Percentiles rank a stretch among this genome's conserved stretches.
phyloP scores from a whole-genome alignment of 1,140 invertebrate genomes.

The Scaptomyza hsui region DNA sequence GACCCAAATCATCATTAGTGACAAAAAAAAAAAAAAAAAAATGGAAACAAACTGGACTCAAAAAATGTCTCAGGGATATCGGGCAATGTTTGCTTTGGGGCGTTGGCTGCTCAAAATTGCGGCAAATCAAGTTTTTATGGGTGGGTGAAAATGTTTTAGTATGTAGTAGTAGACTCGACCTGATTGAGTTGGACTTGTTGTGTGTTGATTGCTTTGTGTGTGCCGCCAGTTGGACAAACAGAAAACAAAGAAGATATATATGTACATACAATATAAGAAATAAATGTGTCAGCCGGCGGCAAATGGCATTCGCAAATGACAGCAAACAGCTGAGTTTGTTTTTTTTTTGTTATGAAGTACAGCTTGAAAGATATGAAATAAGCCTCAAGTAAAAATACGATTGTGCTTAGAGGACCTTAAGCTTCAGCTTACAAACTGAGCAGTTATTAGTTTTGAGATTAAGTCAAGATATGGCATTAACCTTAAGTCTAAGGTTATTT shows the following conservation, averaged over 20 bases:
- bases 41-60: not conserved
- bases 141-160: slow-evolving; percentile 5
- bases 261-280: too few relatives aligned
- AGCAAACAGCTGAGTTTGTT: slow-evolving; percentile 7
- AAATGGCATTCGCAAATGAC: slow-evolving; percentile 14
- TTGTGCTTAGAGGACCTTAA: not conserved
- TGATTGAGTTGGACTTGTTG: slow-evolving; percentile 2
- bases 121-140: slow-evolving; percentile 21
- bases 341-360: not conserved
- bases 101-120: not conserved
- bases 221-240: slow-evolving; percentile 7
- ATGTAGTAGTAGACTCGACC: not conserved
- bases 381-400: not conserved
- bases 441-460: too few relatives aligned
- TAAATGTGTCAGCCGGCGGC: not conserved
- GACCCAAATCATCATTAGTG: not conserved
- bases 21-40: not conserved
- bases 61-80: slow-evolving; percentile 5
- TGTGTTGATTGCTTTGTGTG: slow-evolving; percentile 24
- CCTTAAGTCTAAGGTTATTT: too few relatives aligned
- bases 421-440: not conserved
- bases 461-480: too few relatives aligned
- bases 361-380: not conserved
- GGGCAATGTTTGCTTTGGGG: slow-evolving; percentile 16
- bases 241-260: not conserved